Conservation (phyloP, 2,797 vertebrate genomes). For the Triplophysa yarkandensis region DNA sequence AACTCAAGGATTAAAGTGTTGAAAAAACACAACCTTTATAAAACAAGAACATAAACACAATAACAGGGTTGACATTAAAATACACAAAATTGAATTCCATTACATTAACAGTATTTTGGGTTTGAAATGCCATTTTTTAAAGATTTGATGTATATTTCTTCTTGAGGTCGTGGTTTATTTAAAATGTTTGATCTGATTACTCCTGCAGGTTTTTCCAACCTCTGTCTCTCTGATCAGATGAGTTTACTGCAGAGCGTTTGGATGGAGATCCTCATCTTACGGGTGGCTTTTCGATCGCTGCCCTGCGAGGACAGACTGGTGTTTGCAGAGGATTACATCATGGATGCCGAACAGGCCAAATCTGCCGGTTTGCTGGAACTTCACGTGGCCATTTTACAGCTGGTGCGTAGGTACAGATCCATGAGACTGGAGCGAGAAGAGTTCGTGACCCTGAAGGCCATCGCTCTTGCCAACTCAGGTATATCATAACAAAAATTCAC, state of each 20-base stretch:
- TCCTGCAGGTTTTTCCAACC: conserved; percentile 88
- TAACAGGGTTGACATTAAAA: background rate
- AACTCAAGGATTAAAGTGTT: background rate
- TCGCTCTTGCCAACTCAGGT: conserved; percentile 98
- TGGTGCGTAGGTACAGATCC: conserved; percentile 93
- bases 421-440: conserved; percentile 97
- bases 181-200: background rate
- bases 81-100: no score
- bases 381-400: conserved; percentile 94
- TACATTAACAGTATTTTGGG: no score
- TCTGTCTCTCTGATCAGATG: conserved; percentile 98
- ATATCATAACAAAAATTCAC: conserved; percentile 48
- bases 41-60: background rate
- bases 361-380: conserved; percentile 94
- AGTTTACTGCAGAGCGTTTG: conserved; percentile 97
- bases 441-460: conserved; percentile 97
- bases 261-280: conserved; percentile 98
- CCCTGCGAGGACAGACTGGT: conserved; percentile 92
- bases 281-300: conserved; percentile 94
- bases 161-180: background rate
- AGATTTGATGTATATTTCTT: background rate
- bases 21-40: no score
- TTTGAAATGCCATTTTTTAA: no score
- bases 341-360: conserved; percentile 97
- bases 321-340: conserved; percentile 97